phyloP scores from a whole-genome alignment of 30 jellyfish, hydroid and myxozoan genomes.

The Sanderia malayensis region DNA sequence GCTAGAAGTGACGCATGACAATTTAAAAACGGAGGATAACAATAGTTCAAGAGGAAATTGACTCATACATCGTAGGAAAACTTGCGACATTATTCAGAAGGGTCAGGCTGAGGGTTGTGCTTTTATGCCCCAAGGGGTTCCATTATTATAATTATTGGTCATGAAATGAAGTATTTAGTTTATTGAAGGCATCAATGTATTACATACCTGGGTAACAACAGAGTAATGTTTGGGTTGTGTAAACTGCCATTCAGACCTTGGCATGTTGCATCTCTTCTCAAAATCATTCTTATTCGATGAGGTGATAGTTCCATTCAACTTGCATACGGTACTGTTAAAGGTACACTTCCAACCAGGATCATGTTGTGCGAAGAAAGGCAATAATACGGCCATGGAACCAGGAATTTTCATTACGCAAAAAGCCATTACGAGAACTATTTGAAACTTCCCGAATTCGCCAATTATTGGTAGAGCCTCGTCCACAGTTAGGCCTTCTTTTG shows the following conservation, averaged over 20 bases:
- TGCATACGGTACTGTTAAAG: conserved; percentile 80
- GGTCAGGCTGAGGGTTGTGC: too few relatives aligned
- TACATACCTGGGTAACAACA: conserved; percentile 69
- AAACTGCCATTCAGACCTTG: conserved; percentile 26
- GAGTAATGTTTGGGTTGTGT: conserved; percentile 62
- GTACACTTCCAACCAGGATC: conserved; percentile 95
- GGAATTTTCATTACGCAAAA: conserved; percentile 78
- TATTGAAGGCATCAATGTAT: too few relatives aligned
- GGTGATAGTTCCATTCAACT: conserved; percentile 46
- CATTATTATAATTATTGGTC: too few relatives aligned
- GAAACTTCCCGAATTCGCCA: conserved; percentile 94
- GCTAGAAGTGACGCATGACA: too few relatives aligned
- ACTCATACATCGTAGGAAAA: too few relatives aligned
- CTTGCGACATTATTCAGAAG: too few relatives aligned
- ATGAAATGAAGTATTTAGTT: too few relatives aligned
- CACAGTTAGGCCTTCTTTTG: too few relatives aligned
- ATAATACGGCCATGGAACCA: conserved; percentile 58
- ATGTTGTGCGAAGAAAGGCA: conserved; percentile 81
- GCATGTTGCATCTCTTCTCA: conserved; percentile 46
- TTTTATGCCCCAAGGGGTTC: too few relatives aligned
- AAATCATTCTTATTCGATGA: conserved; percentile 12
- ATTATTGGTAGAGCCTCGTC: conserved; percentile 75
- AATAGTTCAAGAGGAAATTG: too few relatives aligned
- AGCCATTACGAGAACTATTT: conserved; percentile 58
- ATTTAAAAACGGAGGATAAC: too few relatives aligned